Evolutionary conservation across 2,888 invertebrate genomes (phyloP).

Genomic region (Ernsta delagoae): DNA sequence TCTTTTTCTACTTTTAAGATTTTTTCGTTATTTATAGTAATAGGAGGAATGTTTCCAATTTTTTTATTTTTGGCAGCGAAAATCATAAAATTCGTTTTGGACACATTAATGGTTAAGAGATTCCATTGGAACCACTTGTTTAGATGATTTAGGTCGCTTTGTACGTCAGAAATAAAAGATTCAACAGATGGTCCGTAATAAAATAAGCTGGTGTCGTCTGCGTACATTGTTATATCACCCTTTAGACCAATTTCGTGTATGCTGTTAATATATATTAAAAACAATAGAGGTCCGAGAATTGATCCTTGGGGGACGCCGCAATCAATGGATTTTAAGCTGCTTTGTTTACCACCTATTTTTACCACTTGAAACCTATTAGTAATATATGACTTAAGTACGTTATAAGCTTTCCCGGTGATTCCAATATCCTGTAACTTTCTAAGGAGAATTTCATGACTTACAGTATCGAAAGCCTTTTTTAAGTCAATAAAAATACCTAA

Average conservation of each 20-base stretch:
- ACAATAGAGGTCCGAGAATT: neutral
- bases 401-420: neutral
- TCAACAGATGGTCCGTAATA: neutral
- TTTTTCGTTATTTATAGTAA: neutral
- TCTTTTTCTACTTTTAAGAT: neutral
- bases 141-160: neutral
- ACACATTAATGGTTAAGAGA: slow-evolving; percentile 1
- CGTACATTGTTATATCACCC: neutral
- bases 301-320: neutral
- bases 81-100: neutral
- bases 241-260: neutral
- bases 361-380: neutral
- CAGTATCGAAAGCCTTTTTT: neutral
- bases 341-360: neutral
- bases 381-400: neutral
- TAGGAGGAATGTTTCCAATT: neutral
- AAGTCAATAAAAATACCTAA: neutral
- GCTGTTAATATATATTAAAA: slow-evolving; percentile 4
- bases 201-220: neutral
- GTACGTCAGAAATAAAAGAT: neutral
- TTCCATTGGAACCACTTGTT: neutral
- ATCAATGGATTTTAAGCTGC: neutral
- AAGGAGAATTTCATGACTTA: slow-evolving; percentile 2
- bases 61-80: neutral
- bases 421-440: neutral